Evolutionary conservation across 1,140 invertebrate genomes (phyloP).

Genomic region (Drosophila orosa): DNA sequence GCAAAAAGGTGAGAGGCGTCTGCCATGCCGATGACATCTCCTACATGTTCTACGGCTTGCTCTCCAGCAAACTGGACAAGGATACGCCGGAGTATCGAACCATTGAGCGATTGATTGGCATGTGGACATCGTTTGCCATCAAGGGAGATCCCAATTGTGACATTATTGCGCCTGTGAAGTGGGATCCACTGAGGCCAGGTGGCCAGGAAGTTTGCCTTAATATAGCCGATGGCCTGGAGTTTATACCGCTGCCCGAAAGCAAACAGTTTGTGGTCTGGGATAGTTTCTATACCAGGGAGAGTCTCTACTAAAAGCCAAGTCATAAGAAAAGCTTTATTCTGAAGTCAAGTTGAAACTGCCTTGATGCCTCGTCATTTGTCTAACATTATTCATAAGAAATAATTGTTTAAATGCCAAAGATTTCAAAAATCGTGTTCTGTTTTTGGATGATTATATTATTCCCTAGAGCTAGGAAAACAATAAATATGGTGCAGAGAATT

Average conservation of each 20-base stretch:
- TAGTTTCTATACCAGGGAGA: constrained; percentile 72
- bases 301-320: constrained; percentile 42
- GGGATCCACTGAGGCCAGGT: constrained; percentile 64
- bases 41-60: constrained; percentile 86
- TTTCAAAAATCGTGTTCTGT: constrained; percentile 2
- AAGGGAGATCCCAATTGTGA: constrained; percentile 77
- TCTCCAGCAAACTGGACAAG: constrained; percentile 80
- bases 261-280: constrained; percentile 84
- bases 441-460: neutral
- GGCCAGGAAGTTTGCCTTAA: constrained; percentile 77
- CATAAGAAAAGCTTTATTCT: neutral
- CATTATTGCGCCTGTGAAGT: constrained; percentile 45
- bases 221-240: constrained; percentile 77
- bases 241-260: constrained; percentile 81
- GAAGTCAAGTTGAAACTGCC: constrained; percentile 1
- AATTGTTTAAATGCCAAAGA: neutral
- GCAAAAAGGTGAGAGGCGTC: constrained; percentile 71
- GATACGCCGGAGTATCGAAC: constrained; percentile 69
- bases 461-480: neutral
- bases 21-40: constrained; percentile 88
- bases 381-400: neutral
- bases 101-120: constrained; percentile 76
- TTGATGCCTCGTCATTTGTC: neutral
- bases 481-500: constrained; percentile 9
- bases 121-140: constrained; percentile 84